A percentile compares a stretch with the other conserved stretches of the same genome.
phyloP scores from a whole-genome alignment of 2,113 vertebrate genomes.

The Sinocyclocheilus grahami region DNA sequence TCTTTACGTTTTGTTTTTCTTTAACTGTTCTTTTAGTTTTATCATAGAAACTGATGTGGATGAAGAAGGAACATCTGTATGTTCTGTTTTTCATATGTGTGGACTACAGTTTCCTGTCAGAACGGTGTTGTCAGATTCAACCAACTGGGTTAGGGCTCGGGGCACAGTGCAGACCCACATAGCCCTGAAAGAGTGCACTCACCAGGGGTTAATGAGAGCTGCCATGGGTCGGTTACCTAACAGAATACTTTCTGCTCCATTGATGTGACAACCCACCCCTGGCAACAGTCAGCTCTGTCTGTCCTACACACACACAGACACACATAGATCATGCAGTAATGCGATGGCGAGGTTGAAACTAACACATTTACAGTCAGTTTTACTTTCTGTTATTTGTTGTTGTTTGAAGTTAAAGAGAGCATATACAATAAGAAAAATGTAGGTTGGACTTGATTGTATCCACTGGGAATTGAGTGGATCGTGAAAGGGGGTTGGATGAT shows the following conservation, averaged over 20 bases:
- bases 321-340: background rate
- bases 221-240: constrained; percentile 33
- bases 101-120: constrained; percentile 15
- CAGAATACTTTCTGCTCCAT: constrained; percentile 33
- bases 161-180: constrained; percentile 17
- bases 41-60: background rate
- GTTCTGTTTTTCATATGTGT: background rate
- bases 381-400: background rate
- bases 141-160: background rate
- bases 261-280: constrained; percentile 35
- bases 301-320: background rate
- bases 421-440: background rate
- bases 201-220: constrained; percentile 46
- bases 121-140: constrained; percentile 9
- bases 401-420: background rate
- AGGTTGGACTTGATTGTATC: background rate
- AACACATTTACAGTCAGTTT: background rate
- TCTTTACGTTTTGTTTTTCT: too few species aligned
- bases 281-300: constrained; percentile 31
- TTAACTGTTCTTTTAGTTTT: background rate
- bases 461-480: background rate
- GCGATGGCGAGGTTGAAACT: too few species aligned
- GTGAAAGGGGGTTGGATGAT: too few species aligned
- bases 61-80: background rate
- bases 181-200: constrained; percentile 30